Percentiles rank a stretch among this genome's conserved stretches.
Evolutionary conservation across 1,140 invertebrate genomes (phyloP).

Genomic region (Notospermus geniculatus): DNA sequence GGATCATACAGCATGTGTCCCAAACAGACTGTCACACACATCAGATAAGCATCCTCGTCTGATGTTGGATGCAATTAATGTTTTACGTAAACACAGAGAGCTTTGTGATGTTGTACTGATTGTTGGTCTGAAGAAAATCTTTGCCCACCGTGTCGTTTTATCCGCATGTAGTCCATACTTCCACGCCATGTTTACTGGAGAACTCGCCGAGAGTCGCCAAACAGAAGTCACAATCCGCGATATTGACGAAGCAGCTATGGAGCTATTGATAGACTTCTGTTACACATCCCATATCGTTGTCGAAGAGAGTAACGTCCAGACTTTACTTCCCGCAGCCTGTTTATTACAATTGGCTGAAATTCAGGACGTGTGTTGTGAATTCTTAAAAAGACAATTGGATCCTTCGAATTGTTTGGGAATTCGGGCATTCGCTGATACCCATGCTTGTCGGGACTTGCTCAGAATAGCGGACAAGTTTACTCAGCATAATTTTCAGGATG

Average conservation of each 20-base stretch:
- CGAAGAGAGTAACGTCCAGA: slow-evolving; percentile 97
- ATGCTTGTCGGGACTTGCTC: slow-evolving; percentile 92
- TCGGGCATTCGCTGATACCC: slow-evolving; percentile 97
- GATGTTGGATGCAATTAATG: slow-evolving; percentile 83
- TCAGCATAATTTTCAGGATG: slow-evolving; percentile 95
- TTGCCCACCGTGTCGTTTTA: slow-evolving; percentile 74
- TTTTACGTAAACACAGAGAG: slow-evolving; percentile 79
- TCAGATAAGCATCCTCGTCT: slow-evolving; percentile 93
- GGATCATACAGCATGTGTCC: slow-evolving; percentile 6
- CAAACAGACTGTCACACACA: slow-evolving; percentile 65
- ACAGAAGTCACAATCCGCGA: slow-evolving; percentile 97
- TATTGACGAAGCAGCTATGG: slow-evolving; percentile 97
- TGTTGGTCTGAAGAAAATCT: slow-evolving; percentile 90
- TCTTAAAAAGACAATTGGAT: slow-evolving; percentile 93
- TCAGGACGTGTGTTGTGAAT: slow-evolving; percentile 92
- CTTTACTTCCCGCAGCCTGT: slow-evolving; percentile 92
- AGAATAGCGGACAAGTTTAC: slow-evolving; percentile 97
- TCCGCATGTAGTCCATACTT: slow-evolving; percentile 91
- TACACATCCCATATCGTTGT: slow-evolving; percentile 98
- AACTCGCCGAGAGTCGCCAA: slow-evolving; percentile 93
- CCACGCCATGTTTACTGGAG: slow-evolving; percentile 97
- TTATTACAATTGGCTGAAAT: slow-evolving; percentile 69
- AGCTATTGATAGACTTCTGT: slow-evolving; percentile 95
- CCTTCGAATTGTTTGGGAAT: slow-evolving; percentile 98
- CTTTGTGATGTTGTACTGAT: slow-evolving; percentile 95